phyloP scores from a whole-genome alignment of 2,113 vertebrate genomes.

The Tragulus kanchil region DNA sequence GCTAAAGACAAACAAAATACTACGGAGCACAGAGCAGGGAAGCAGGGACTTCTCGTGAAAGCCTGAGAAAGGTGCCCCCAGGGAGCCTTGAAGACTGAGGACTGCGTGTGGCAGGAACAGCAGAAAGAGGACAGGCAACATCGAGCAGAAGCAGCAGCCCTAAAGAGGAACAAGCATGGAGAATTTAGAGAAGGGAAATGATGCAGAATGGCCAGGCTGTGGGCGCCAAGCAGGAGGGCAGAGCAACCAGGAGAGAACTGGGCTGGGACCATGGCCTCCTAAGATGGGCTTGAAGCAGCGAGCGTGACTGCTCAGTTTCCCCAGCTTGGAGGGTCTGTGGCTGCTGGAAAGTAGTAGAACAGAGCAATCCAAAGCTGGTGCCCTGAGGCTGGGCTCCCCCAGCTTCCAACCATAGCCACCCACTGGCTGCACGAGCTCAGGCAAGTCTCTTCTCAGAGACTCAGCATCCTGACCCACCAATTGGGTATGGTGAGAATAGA shows the following conservation, averaged over 20 bases:
- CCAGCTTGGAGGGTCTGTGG: not conserved
- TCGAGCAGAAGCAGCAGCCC: not conserved
- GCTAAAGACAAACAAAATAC: not conserved
- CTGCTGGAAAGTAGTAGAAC: not conserved
- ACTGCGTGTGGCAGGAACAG: not conserved
- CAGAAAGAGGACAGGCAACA: not conserved
- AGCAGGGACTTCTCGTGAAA: not conserved
- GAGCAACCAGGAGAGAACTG: not conserved
- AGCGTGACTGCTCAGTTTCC: not conserved
- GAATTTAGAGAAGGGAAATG: not conserved
- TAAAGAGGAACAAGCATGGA: rapidly evolving
- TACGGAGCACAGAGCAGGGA: not conserved
- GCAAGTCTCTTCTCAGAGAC: constrained; percentile 46
- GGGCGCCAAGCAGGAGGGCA: not conserved
- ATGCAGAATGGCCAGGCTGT: rapidly evolving
- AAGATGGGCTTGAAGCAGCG: not conserved
- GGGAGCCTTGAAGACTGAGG: not conserved
- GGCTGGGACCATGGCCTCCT: not conserved
- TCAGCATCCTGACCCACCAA: not conserved
- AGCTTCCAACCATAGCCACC: not conserved
- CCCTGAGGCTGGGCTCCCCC: not conserved
- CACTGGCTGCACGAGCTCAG: not conserved
- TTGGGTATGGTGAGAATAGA: not conserved
- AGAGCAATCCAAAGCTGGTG: not conserved
- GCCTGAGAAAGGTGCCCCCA: not conserved